Conservation (phyloP, 2,113 vertebrate genomes). For the Thunnus thynnus region DNA sequence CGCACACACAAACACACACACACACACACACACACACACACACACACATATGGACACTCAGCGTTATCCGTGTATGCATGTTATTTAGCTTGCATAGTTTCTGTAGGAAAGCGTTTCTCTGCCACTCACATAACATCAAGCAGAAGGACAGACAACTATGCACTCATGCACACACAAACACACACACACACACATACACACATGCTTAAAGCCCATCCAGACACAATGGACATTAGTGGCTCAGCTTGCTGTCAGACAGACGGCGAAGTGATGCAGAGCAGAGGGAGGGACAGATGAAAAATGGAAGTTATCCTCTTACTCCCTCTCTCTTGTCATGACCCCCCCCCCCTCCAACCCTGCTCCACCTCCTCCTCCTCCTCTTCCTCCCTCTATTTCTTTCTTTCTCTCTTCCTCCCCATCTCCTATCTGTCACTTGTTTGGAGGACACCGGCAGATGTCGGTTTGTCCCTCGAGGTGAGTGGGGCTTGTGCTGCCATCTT, state of each 20-base stretch:
- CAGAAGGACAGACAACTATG: slow-evolving; percentile 29
- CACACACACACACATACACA: background rate
- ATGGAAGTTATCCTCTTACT: slow-evolving; percentile 65
- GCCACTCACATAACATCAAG: slow-evolving; percentile 34
- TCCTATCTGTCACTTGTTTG: slow-evolving; percentile 63
- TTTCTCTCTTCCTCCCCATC: slow-evolving; percentile 15
- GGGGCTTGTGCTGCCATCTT: slow-evolving; percentile 47
- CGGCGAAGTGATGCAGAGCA: slow-evolving; percentile 73
- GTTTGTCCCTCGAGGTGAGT: slow-evolving; percentile 60
- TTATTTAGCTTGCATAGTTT: slow-evolving; percentile 56
- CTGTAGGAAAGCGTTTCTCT: slow-evolving; percentile 53
- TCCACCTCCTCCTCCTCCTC: background rate
- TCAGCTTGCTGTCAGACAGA: slow-evolving; percentile 80
- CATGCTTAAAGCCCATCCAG: slow-evolving; percentile 66
- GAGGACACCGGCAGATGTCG: slow-evolving; percentile 68
- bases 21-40: slow-evolving; percentile 43
- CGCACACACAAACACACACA: slow-evolving; percentile 21
- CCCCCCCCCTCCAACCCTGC: background rate
- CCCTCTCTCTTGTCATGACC: slow-evolving; percentile 20
- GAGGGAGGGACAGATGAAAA: slow-evolving; percentile 77
- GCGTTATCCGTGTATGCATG: slow-evolving; percentile 47
- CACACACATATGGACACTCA: slow-evolving; percentile 21
- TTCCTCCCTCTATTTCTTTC: background rate
- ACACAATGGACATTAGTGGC: slow-evolving; percentile 85
- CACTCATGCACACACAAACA: slow-evolving; percentile 1